phyloP scores from a whole-genome alignment of 2,888 invertebrate species.

The Shargacucullia verbasci region DNA sequence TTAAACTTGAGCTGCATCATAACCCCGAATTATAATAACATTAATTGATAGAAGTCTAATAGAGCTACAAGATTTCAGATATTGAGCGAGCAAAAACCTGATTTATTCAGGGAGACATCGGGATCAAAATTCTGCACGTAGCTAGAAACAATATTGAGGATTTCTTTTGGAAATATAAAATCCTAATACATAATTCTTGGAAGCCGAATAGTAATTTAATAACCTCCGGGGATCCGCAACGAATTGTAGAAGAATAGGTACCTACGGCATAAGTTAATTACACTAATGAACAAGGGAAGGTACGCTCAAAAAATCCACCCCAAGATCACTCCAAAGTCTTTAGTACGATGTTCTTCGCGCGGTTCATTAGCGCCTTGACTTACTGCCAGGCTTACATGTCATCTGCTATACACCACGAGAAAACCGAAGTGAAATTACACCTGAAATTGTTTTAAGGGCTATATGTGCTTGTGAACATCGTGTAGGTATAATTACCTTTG shows the following conservation, averaged over 20 bases:
- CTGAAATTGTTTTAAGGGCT: constrained; percentile 22
- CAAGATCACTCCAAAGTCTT: constrained; percentile 87
- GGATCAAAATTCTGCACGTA: constrained; percentile 6
- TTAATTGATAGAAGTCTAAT: background rate
- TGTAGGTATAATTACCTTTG: no score
- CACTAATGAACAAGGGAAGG: constrained; percentile 88
- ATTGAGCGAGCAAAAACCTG: background rate
- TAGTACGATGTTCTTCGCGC: constrained; percentile 86
- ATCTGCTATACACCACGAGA: constrained; percentile 27
- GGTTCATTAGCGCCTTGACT: constrained; percentile 85
- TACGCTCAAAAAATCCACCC: constrained; percentile 86
- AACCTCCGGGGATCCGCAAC: constrained; percentile 72
- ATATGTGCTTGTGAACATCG: no score
- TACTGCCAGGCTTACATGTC: constrained; percentile 70
- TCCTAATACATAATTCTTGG: constrained; percentile 50
- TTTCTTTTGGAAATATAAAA: constrained; percentile 29
- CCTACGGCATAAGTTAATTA: constrained; percentile 86
- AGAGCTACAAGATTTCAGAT: no score
- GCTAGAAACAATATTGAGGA: constrained; percentile 13
- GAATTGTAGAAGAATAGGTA: constrained; percentile 80
- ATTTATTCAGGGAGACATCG: constrained; percentile 1
- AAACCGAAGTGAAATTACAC: constrained; percentile 36
- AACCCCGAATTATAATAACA: background rate
- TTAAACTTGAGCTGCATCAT: background rate
- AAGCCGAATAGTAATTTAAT: constrained; percentile 72